Conservation (phyloP, 2,113 vertebrate species). For the Dicaeum eximium region DNA sequence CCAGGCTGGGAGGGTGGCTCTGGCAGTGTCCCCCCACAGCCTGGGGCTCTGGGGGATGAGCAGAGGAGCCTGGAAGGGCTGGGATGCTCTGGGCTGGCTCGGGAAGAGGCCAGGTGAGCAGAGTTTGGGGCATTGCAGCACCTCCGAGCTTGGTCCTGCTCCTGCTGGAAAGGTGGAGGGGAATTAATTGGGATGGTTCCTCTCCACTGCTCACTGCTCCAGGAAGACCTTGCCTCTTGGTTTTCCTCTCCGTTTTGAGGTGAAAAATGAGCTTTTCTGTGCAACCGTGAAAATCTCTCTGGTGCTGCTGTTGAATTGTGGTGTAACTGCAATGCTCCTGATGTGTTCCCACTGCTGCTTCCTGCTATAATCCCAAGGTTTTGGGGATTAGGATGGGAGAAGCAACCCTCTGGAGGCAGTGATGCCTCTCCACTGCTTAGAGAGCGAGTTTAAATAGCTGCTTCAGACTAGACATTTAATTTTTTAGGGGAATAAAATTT, state of each 20-base stretch:
- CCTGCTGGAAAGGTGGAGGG: neutral
- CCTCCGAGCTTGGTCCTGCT: accelerated
- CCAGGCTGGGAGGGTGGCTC: neutral
- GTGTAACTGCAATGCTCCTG: neutral
- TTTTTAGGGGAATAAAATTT: slow-evolving; percentile 31
- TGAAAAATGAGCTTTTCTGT: neutral
- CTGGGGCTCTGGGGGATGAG: neutral
- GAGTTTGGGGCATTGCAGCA: neutral
- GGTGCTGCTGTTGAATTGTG: neutral
- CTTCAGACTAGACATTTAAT: neutral
- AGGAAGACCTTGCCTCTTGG: neutral
- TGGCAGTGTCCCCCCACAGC: neutral
- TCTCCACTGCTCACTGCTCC: neutral
- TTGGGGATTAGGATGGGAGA: neutral
- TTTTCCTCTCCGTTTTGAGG: neutral
- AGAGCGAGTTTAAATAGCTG: neutral
- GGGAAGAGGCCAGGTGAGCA: accelerated
- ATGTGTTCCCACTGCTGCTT: neutral
- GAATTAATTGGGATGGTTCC: neutral
- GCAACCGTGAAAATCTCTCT: neutral
- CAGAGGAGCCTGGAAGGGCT: neutral
- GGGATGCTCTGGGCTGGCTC: accelerated
- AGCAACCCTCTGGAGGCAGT: neutral
- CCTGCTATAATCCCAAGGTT: neutral
- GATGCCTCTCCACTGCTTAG: neutral